A percentile compares a stretch with the other conserved stretches of the same genome.
Evolutionary conservation across 1,140 invertebrate species (phyloP).

Genomic region (Ostrea edulis): DNA sequence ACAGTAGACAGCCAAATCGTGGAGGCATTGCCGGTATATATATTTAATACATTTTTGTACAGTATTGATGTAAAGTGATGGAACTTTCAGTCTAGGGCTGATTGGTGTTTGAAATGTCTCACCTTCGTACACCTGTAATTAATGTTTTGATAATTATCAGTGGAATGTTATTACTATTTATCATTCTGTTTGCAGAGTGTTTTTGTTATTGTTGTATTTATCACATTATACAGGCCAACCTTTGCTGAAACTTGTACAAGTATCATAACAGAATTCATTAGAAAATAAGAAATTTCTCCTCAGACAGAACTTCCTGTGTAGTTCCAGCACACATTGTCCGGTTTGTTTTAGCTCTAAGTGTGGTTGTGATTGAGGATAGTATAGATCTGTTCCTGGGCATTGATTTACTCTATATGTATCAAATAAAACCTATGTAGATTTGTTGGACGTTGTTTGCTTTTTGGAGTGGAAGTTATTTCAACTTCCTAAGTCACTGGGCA

Average conservation of each 20-base stretch:
- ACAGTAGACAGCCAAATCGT: neutral
- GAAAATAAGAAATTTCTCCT: neutral
- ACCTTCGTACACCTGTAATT: neutral
- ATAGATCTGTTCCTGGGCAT: neutral
- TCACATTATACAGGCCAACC: neutral
- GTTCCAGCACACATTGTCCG: neutral
- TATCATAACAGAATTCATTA: neutral
- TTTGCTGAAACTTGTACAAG: neutral
- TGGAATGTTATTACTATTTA: neutral
- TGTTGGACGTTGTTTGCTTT: neutral
- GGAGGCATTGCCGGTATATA: neutral
- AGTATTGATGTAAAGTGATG: neutral
- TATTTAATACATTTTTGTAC: neutral
- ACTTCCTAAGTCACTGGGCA: no score
- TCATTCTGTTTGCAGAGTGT: neutral
- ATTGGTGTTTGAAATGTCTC: neutral
- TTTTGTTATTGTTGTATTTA: neutral
- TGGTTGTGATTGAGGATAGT: neutral
- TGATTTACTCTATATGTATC: neutral
- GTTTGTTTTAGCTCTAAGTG: neutral
- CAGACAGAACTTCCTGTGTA: neutral
- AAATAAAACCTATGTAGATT: neutral
- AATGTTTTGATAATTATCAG: neutral
- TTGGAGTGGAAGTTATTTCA: neutral
- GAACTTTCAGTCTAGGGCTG: neutral